Base-by-base conservation (phyloP, 2,113 vertebrate genomes). In the Columba livia region DNA sequence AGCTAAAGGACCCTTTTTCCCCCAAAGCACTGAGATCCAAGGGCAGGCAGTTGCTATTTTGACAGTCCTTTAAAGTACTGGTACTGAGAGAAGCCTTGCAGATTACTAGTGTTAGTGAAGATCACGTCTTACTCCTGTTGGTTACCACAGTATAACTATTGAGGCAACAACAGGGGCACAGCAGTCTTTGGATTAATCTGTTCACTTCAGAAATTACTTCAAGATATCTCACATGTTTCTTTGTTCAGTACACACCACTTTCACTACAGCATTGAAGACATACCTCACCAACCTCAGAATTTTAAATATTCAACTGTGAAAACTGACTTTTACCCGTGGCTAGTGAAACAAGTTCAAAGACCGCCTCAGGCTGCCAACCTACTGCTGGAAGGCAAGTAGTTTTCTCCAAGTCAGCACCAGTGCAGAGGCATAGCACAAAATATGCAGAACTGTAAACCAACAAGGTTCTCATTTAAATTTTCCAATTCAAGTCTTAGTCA, bases 401-500 rank as follows among this genome's bases (percentile, higher is more conserved):
- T 69, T 93, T 72, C 85, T 53, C 20, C 8, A 67, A 65, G 34
- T 61, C 62, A 69, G 70, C 58, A 82, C 9, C 50, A 65, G 5
- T 21, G 29, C 65, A 47, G 36, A 74, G 24, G 21, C 40, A 69
- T 5, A 65, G 61, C 47, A 93, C 34, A 71, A 79, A 66, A 20
- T 7, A 74, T 12, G 9, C 17, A 51, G 24, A 87, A 56, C 8
- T 19, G 60, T 20, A 44, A 71, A 84, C 29, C 32, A 62, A 29
- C 19, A 66, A 50, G 42, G 32, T 87, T 67, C 61, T 81, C 2
- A 71, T 69, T 53, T 71, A 11, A 29, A 72, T 44, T 67, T 74
- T 36, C 51, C n/a, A 53, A 12, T 61, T 89, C 19, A 79, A 89
- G 34, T 44, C 78, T 81, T 91, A 60, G 85, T 85, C 57, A 82